phyloP scores from a whole-genome alignment of 2,797 vertebrate species.

The Pantherophis alleghaniensis region DNA sequence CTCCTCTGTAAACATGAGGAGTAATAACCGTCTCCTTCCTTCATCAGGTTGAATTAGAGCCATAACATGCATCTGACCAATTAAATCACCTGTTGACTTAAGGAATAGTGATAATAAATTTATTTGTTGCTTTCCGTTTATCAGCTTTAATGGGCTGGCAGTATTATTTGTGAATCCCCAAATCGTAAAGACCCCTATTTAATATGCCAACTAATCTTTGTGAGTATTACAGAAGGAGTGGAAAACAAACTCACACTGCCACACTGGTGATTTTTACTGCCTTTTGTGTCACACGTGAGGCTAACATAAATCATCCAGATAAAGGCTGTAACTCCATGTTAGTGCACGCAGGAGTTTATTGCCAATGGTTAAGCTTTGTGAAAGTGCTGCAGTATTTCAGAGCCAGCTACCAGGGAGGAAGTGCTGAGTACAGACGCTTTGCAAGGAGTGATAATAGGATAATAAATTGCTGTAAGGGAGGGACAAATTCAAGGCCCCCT shows the following conservation, averaged over 20 bases:
- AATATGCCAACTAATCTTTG: slow-evolving; percentile 30
- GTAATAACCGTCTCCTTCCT: slow-evolving; percentile 1
- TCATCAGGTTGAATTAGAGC: background rate
- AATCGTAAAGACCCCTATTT: background rate
- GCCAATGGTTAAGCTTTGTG: slow-evolving; percentile 66
- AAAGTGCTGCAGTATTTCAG: slow-evolving; percentile 54
- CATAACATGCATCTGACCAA: slow-evolving; percentile 10
- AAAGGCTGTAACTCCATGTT: slow-evolving; percentile 51
- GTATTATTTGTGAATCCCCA: background rate
- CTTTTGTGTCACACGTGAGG: slow-evolving; percentile 31
- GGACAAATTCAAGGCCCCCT: slow-evolving; percentile 56
- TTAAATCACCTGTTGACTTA: slow-evolving; percentile 26
- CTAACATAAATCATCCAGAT: slow-evolving; percentile 50
- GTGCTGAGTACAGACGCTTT: slow-evolving; percentile 67
- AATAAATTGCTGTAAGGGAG: slow-evolving; percentile 73
- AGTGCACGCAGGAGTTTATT: slow-evolving; percentile 32
- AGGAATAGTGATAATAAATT: slow-evolving; percentile 26
- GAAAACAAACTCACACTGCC: slow-evolving; percentile 21
- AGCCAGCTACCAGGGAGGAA: slow-evolving; percentile 50
- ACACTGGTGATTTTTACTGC: slow-evolving; percentile 36
- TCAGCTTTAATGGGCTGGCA: slow-evolving; percentile 33
- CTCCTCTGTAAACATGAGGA: background rate
- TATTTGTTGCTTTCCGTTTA: slow-evolving; percentile 13
- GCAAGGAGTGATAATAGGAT: slow-evolving; percentile 74
- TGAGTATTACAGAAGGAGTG: slow-evolving; percentile 21